Percentiles rank a stretch among this genome's conserved stretches.
Conservation (phyloP, 2,797 vertebrate genomes). For the Schizopygopsis pylzovi region DNA sequence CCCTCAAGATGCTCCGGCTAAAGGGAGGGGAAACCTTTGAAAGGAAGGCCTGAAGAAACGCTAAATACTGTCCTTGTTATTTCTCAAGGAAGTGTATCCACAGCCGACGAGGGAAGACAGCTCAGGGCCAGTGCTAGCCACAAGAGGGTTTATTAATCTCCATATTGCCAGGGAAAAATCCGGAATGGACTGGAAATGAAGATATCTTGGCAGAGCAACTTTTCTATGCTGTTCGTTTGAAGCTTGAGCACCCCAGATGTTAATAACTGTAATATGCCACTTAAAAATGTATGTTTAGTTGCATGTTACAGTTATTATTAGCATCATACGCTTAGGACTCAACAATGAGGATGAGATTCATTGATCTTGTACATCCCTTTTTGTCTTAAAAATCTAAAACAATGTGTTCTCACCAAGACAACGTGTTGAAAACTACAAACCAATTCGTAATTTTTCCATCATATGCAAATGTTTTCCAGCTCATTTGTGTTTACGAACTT, state of each 20-base stretch:
- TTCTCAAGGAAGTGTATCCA: conserved; percentile 78
- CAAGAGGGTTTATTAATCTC: conserved; percentile 48
- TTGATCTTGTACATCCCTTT: background rate
- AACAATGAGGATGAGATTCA: background rate
- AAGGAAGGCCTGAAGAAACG: conserved; percentile 60
- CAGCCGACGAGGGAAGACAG: conserved; percentile 70
- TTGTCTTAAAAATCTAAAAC: background rate
- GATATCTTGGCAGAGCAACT: background rate
- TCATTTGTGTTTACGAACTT: background rate
- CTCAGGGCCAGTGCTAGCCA: conserved; percentile 42
- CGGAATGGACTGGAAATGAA: conserved; percentile 24
- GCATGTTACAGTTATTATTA: background rate
- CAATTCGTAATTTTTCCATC: background rate
- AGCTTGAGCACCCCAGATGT: background rate
- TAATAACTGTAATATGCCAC: background rate
- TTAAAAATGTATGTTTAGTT: background rate
- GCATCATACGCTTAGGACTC: background rate
- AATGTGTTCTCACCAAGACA: background rate
- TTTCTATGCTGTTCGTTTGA: conserved; percentile 21
- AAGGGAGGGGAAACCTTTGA: conserved; percentile 69
- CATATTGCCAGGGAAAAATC: conserved; percentile 40
- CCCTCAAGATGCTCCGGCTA: conserved; percentile 68
- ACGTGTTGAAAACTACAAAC: background rate
- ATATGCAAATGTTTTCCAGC: background rate
- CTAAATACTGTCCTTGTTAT: conserved; percentile 74